These are phyloP conservation scores for Clarias magur DNA, from an alignment of 2,113 vertebrate species.

Conservation along the genomic window DNA sequence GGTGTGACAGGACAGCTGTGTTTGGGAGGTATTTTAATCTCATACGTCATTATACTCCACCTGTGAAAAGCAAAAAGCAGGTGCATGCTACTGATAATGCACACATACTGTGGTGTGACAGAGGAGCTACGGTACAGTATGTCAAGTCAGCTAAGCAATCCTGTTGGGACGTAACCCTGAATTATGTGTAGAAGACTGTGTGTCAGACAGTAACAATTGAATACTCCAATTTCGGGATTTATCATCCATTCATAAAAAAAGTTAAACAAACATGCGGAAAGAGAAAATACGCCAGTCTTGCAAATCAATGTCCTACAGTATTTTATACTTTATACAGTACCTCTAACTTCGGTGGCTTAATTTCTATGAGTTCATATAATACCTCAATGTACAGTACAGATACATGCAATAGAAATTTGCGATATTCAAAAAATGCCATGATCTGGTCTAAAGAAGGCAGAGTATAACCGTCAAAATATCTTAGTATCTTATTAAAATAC, in stretches of 20 bases:
- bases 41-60: slow-evolving; percentile 99
- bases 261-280: not conserved
- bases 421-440: not conserved
- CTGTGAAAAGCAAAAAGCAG: slow-evolving; percentile 62
- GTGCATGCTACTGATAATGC: slow-evolving; percentile 21
- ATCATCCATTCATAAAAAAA: too few species aligned
- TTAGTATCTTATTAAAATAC: not conserved
- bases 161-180: slow-evolving; percentile 6
- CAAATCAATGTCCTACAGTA: not conserved
- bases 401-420: not conserved
- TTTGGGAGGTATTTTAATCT: slow-evolving; percentile 92
- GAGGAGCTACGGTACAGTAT: not conserved
- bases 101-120: not conserved
- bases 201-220: not conserved
- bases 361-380: not conserved
- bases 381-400: not conserved
- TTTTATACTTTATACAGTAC: not conserved
- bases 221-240: not conserved
- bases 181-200: not conserved
- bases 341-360: not conserved
- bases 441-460: not conserved
- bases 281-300: not conserved
- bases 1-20: slow-evolving; percentile 83
- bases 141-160: not conserved
- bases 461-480: not conserved